Evolutionary conservation across 2,113 vertebrate genomes (phyloP).

Genomic region (Fregata magnificens): DNA sequence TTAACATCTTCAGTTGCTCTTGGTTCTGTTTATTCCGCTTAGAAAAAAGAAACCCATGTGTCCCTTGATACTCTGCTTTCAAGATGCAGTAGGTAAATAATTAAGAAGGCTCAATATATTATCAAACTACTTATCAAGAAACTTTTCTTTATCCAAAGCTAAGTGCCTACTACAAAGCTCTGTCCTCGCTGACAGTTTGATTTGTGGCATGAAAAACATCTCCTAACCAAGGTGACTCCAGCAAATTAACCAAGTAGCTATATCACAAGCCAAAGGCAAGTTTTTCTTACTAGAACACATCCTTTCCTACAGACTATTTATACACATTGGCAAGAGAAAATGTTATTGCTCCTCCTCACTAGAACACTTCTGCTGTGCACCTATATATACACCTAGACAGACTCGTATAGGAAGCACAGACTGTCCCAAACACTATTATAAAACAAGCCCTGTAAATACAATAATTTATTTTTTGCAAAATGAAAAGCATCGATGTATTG

Average conservation of each 20-base stretch:
- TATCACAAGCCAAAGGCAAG: not conserved
- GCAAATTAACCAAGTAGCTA: not conserved
- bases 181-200: not conserved
- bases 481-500: not conserved
- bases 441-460: not conserved
- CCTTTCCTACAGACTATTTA: not conserved
- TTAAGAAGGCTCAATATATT: not conserved
- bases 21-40: not conserved
- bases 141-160: not conserved
- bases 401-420: not conserved
- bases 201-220: not conserved
- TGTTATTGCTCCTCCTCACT: not conserved
- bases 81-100: not conserved
- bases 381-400: not conserved
- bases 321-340: not conserved
- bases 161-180: not conserved
- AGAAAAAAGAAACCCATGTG: not conserved
- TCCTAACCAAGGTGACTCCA: not conserved
- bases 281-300: not conserved
- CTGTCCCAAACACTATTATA: not conserved
- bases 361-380: not conserved
- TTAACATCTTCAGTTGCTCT: not conserved
- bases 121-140: not conserved
- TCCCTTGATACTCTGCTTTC: not conserved
- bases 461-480: not conserved